Conservation (phyloP, 2,113 vertebrate genomes). For the Boleophthalmus pectinirostris region DNA sequence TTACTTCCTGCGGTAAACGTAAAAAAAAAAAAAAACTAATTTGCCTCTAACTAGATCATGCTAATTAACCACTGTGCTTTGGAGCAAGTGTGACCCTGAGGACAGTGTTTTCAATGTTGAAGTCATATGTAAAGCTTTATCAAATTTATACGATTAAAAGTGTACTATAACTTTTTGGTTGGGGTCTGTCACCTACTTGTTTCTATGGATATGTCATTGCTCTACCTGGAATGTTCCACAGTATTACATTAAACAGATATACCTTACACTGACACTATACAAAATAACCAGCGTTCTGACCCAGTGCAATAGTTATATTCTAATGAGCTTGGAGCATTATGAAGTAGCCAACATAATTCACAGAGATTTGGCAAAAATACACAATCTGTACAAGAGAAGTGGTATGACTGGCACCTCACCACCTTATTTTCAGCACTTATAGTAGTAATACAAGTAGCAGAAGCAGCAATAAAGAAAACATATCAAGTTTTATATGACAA, state of each 20-base stretch:
- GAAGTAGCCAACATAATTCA: background rate
- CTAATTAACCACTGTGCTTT: slow-evolving; percentile 50
- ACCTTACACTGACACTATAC: background rate
- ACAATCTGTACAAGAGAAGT: too few relatives aligned
- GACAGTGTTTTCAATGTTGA: background rate
- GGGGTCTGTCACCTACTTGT: too few relatives aligned
- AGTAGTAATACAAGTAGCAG: background rate
- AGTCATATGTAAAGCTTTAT: background rate
- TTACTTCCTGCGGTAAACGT: slow-evolving; percentile 36
- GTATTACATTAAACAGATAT: too few relatives aligned
- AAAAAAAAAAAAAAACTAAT: slow-evolving; percentile 32
- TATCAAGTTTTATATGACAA: too few relatives aligned
- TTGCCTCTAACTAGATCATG: slow-evolving; percentile 53
- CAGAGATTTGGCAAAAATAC: too few relatives aligned
- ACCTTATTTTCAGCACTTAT: background rate
- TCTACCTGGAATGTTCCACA: too few relatives aligned
- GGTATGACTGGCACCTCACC: too few relatives aligned
- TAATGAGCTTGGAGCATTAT: background rate
- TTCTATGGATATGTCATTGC: too few relatives aligned
- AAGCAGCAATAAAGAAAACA: too few relatives aligned
- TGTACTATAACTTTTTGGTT: too few relatives aligned
- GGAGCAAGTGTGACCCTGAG: background rate
- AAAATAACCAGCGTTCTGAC: background rate
- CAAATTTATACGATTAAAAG: background rate
- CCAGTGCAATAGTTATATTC: background rate